phyloP scores from a whole-genome alignment of 2,113 vertebrate genomes.

The Gallinago undulata region DNA sequence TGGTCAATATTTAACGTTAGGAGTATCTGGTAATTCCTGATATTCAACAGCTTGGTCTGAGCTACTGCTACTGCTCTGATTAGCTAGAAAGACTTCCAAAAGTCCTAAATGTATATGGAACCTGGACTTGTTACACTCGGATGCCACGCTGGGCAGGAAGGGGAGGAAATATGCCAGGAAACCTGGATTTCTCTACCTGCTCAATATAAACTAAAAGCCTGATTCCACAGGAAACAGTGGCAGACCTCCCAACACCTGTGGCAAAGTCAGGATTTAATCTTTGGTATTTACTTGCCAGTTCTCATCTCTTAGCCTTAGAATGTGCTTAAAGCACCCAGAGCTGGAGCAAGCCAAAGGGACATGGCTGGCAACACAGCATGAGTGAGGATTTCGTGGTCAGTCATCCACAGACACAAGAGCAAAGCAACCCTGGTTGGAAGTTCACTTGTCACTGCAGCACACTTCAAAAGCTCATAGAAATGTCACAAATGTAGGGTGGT shows the following conservation, averaged over 20 bases:
- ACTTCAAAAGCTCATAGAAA: background rate
- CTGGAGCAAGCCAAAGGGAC: background rate
- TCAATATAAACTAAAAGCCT: background rate
- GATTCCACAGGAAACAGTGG: background rate
- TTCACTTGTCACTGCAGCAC: rapidly evolving
- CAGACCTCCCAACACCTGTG: background rate
- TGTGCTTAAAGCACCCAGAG: background rate
- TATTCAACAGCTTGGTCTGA: background rate
- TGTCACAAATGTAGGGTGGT: background rate
- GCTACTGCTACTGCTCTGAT: background rate
- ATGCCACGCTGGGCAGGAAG: rapidly evolving
- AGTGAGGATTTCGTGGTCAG: background rate
- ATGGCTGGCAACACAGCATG: background rate
- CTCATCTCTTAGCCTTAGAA: background rate
- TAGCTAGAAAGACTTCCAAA: background rate
- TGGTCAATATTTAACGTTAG: background rate
- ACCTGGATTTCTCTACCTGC: background rate
- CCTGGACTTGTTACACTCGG: background rate
- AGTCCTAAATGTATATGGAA: background rate
- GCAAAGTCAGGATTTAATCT: background rate
- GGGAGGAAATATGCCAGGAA: background rate
- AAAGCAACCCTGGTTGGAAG: background rate
- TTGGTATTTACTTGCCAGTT: background rate
- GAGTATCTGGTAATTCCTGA: background rate
- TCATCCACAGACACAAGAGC: background rate